Evolutionary conservation across 2,797 vertebrate genomes (phyloP), one percentile per base, ranked within the genome.

Genomic region (Eidolon dupreanum): DNA sequence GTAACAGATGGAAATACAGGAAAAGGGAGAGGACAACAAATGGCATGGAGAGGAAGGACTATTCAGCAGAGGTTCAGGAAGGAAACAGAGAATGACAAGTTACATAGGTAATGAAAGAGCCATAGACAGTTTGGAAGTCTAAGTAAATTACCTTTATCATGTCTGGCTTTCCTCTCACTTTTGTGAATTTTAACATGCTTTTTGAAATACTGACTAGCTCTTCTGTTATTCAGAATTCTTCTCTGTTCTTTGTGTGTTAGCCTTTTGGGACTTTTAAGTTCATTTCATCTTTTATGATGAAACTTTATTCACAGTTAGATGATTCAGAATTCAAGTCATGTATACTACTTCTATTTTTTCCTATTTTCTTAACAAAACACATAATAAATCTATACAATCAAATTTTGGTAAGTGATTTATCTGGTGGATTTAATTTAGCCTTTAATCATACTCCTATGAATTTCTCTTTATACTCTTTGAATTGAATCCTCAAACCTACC

Each of bases 311-410:
- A 87, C 28, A 94, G 20, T 70, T 87, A 79, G 9, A 59, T 68
- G 55, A 77, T 79, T 96, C 19, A 75, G 31, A 94, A 78, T 96
- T 95, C 36, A 92, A 43, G 20, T 66, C 84, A n/a, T 93, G 5
- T 81, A 20, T 41, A 53, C 65, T 38, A 53, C 57, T 84, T 88
- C 70, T 87, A 0, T 79, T 57, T 73, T 61, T 71, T 46, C 28
- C 51, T 33, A 0, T 82, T 79, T 96, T 79, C 63, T 63, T 93
- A 68, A 68, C 24, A 46, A 90, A 94, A 91, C 26, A 57, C 26
- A 5, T 51, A 36, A 31, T 70, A n/a, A 19, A 84, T 43, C 6
- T 24, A 68, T 33, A 88, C 38, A 49, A 13, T 88, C 41, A 88
- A 17, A 85, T 88, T 95, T 90, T 95, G 16, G 43, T 90, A 88